Percentiles rank a stretch among this genome's conserved stretches.
Conservation (phyloP, 2,113 vertebrate genomes). For the Malurus cyaneus region DNA sequence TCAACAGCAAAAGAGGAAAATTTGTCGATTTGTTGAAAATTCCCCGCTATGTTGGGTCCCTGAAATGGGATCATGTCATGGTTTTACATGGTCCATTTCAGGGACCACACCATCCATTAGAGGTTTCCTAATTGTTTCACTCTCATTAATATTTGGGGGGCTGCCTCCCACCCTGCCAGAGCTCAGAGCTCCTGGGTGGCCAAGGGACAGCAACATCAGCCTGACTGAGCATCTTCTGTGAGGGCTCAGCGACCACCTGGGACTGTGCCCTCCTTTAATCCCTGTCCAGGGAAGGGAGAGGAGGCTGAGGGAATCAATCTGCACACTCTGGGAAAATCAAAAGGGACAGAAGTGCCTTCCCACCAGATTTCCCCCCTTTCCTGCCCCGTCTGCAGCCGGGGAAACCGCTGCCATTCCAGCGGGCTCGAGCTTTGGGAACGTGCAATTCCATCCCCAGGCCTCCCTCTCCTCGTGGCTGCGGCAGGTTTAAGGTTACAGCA, state of each 20-base stretch:
- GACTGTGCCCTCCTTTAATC: background rate
- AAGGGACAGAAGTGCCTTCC: slow-evolving; percentile 13
- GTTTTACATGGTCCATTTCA: too few species aligned
- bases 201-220: background rate
- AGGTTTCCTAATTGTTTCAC: background rate
- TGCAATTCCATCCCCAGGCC: slow-evolving; percentile 67
- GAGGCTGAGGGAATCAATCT: background rate
- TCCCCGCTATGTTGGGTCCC: rapidly evolving
- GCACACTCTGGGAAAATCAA: background rate
- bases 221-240: background rate
- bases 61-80: too few species aligned
- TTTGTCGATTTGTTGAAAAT: background rate
- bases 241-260: background rate
- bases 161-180: background rate
- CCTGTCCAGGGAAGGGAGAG: background rate
- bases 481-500: slow-evolving; percentile 66
- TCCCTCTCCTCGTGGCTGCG: slow-evolving; percentile 49
- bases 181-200: background rate
- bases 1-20: background rate
- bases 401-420: slow-evolving; percentile 3
- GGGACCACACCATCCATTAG: background rate
- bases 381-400: slow-evolving; percentile 40
- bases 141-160: background rate
- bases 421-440: slow-evolving; percentile 11
- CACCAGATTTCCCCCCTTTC: background rate